Evolutionary conservation across 2,113 vertebrate species (phyloP).

Genomic region (Haplotaxodon microlepis): DNA sequence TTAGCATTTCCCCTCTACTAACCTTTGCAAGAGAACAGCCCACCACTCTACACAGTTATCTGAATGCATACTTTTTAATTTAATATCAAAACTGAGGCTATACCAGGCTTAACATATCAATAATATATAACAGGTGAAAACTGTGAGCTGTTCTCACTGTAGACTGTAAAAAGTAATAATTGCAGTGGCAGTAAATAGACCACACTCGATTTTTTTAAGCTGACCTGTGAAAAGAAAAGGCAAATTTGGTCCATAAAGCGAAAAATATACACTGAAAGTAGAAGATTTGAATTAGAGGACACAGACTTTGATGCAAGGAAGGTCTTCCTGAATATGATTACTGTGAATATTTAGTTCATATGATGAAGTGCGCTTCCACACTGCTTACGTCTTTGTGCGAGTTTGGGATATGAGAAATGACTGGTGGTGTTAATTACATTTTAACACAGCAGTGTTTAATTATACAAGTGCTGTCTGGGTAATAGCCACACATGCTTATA

Average conservation of each 20-base stretch:
- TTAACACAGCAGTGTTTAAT: constrained; percentile 38
- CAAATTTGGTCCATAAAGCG: background rate
- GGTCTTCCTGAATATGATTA: constrained; percentile 20
- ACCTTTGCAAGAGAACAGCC: background rate
- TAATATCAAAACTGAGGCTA: background rate
- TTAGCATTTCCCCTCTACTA: constrained; percentile 8
- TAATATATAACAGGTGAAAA: background rate
- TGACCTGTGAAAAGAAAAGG: background rate
- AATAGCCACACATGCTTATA: background rate
- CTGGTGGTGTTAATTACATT: constrained; percentile 46
- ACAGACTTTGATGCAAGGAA: constrained; percentile 19
- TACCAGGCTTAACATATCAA: background rate
- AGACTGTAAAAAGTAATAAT: background rate
- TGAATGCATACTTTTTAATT: background rate
- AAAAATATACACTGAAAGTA: background rate
- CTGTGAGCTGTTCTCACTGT: background rate
- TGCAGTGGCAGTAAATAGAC: background rate
- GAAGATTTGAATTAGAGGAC: background rate
- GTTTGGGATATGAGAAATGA: constrained; percentile 34
- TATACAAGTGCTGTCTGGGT: background rate
- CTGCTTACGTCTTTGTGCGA: constrained; percentile 9
- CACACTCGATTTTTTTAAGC: background rate
- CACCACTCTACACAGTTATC: background rate
- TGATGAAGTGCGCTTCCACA: constrained; percentile 32
- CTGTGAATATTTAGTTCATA: constrained; percentile 27